These are phyloP conservation scores for Muscicapa adusta DNA, from an alignment of 2,113 vertebrate genomes.

Conservation along the genomic window DNA sequence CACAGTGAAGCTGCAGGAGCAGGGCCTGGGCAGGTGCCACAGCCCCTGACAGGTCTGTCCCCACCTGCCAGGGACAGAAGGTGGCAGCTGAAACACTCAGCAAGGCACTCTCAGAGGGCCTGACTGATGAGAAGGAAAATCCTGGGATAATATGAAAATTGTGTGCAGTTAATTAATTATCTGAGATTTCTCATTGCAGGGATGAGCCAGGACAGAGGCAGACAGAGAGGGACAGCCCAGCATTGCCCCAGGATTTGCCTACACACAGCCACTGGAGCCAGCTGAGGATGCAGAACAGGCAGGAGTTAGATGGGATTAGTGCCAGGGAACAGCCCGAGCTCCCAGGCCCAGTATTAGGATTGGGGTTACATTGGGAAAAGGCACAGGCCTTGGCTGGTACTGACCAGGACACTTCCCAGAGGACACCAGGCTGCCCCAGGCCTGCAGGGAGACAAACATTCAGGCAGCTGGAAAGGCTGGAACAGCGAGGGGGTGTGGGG, in stretches of 20 bases:
- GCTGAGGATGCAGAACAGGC: background rate
- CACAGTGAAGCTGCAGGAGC: background rate
- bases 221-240: background rate
- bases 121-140: background rate
- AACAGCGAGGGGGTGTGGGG: background rate
- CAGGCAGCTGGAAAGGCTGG: background rate
- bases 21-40: background rate
- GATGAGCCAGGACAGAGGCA: background rate
- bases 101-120: background rate
- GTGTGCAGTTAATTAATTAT: background rate
- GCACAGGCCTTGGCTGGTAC: conserved; percentile 50
- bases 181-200: background rate
- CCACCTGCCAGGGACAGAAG: background rate
- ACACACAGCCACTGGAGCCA: background rate
- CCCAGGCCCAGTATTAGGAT: conserved; percentile 41
- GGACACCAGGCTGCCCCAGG: conserved; percentile 64
- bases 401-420: conserved; percentile 62
- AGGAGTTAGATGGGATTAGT: conserved; percentile 56
- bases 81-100: background rate
- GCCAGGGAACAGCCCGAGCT: background rate
- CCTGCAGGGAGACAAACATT: conserved; percentile 65
- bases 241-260: background rate
- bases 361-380: conserved; percentile 24
- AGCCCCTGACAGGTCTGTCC: background rate
- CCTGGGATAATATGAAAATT: accelerated